These are phyloP conservation scores for Hyles euphorbiae DNA, from an alignment of 1,140 invertebrate species.

Conservation along the genomic window DNA sequence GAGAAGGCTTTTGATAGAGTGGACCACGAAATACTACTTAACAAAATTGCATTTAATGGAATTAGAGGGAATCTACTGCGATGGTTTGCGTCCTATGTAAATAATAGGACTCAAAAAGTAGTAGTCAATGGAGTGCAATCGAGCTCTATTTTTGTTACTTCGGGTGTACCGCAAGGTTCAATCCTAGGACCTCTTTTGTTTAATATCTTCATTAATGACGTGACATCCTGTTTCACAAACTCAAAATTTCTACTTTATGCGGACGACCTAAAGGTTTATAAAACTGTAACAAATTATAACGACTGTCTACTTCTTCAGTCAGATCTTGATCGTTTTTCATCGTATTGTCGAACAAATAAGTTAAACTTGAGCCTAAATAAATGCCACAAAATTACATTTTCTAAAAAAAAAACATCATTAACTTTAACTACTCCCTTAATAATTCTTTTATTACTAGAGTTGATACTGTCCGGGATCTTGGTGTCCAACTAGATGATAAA, in stretches of 20 bases:
- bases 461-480: constrained; percentile 5
- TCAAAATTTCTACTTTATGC: constrained; percentile 33
- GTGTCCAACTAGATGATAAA: constrained; percentile 5
- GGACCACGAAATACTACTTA: constrained; percentile 16
- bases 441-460: constrained; percentile 2
- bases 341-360: constrained; percentile 25
- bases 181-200: constrained; percentile 35
- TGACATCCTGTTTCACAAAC: constrained; percentile 21
- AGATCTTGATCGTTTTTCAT: constrained; percentile 23
- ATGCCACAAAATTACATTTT: constrained; percentile 28
- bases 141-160: constrained; percentile 17
- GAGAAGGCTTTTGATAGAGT: constrained; percentile 16
- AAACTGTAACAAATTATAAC: constrained; percentile 5
- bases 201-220: constrained; percentile 35
- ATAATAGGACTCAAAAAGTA: constrained; percentile 27
- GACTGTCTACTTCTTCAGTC: constrained; percentile 20
- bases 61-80: constrained; percentile 19
- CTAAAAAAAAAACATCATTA: constrained; percentile 2
- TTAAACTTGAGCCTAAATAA: constrained; percentile 23
- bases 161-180: constrained; percentile 34
- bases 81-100: constrained; percentile 36
- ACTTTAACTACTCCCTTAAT: not conserved
- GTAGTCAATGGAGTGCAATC: constrained; percentile 28
- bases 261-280: constrained; percentile 47
- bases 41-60: constrained; percentile 12